Evolutionary conservation across 2,888 invertebrate genomes (phyloP), one percentile per base, ranked within the genome.

Genomic region (Deilephila porcellus): DNA sequence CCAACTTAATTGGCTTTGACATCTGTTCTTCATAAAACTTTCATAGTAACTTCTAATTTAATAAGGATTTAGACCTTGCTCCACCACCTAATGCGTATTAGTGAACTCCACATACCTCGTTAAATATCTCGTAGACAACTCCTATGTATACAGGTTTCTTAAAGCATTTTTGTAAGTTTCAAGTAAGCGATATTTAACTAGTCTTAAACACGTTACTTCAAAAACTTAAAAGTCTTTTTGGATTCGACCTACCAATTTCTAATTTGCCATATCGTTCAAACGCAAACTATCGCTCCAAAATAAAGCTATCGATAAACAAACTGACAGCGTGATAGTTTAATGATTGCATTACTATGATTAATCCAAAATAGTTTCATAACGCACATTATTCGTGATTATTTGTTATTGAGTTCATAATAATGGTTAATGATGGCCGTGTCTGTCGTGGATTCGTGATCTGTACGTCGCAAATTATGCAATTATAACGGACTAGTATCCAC

Each of bases 401-500:
- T 67, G 67, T 25, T 67, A 52, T 67, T 67, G 52, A 67, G 67
- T 20, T 67, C 19, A 25, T 52, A 67, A 67, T 52, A 11, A 52
- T 37, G 25, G 45, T 52, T 67, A 67, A 52, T 67, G 20, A 67
- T 25, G 45, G 67, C 19, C 56, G 56, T 56, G 56, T 45, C 8
- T 64, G 45, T 67, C 60, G 67, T 73, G 67, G 67, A 64, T 73
- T 70, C 73, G 73, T 70, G 67, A 70, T 52, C 73, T 67, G 59
- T 70, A 45, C 60, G 52, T 73, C 45, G 60, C 59, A 67, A n/a
- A 73, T 67, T 59, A 60, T 60, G 29, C 67, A 73, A 73, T 73
- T 70, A 67, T 71, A 72, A 70, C 62, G 25, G 70, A 67, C 45
- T 45, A 45, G 45, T 25, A 45, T 52, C 14, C 17, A 52, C 29